phyloP scores from a whole-genome alignment of 2,888 invertebrate species.

The Thalpophila matura region DNA sequence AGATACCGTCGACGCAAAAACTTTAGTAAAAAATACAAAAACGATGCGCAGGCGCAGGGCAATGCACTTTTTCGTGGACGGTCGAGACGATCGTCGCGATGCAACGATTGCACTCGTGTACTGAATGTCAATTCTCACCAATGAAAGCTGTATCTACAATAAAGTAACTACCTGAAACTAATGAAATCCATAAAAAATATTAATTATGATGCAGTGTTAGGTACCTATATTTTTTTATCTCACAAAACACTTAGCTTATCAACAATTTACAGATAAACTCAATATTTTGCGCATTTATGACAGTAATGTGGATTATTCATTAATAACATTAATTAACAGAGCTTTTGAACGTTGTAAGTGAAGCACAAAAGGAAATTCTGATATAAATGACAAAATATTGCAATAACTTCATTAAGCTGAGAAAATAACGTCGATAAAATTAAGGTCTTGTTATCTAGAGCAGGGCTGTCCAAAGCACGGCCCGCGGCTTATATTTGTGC shows the following conservation, averaged over 20 bases:
- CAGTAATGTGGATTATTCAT: not conserved
- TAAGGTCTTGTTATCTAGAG: too few relatives aligned
- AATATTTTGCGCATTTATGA: not conserved
- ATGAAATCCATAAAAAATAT: slow-evolving; percentile 2
- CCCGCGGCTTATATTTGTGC: too few relatives aligned
- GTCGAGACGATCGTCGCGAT: slow-evolving; percentile 77
- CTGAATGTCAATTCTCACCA: slow-evolving; percentile 78
- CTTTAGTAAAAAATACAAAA: slow-evolving; percentile 75
- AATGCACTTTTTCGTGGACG: slow-evolving; percentile 87
- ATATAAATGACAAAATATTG: not conserved
- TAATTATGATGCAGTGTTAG: not conserved
- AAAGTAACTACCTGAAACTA: slow-evolving; percentile 21
- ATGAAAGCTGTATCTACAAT: slow-evolving; percentile 35
- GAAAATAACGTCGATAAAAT: not conserved
- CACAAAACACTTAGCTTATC: slow-evolving; percentile 7
- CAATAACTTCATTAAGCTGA: not conserved
- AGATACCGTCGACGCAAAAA: slow-evolving; percentile 77
- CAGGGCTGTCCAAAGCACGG: too few relatives aligned
- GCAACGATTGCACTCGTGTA: slow-evolving; percentile 76
- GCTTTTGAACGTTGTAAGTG: not conserved
- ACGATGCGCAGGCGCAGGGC: slow-evolving; percentile 76
- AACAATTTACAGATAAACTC: not conserved
- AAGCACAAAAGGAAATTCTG: not conserved
- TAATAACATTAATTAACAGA: not conserved
- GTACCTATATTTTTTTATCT: too few relatives aligned